Evolutionary conservation across 2,797 vertebrate genomes (phyloP), one percentile per base, ranked within the genome.

Genomic region (Rhinogobio ventralis): DNA sequence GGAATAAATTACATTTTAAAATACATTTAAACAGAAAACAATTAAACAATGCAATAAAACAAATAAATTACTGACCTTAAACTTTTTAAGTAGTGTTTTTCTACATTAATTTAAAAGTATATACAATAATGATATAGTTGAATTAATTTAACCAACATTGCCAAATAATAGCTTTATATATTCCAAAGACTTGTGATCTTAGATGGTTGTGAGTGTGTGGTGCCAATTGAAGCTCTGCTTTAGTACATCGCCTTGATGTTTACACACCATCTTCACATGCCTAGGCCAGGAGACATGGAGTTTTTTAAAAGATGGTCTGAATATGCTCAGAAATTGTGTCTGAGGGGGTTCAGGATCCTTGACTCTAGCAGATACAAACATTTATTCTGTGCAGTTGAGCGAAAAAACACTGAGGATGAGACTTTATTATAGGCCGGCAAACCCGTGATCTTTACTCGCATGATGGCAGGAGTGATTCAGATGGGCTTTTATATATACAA

Each of bases 391-490:
- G 45, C 42, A 81, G 72, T 75, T 53, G 67, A 49, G 23, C 20
- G 46, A 67, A 42, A n/a, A 67, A 62, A 77, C 23, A 64, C 42
- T 19, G 36, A 75, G 66, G 73, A 85, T 85, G 55, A 64, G 68
- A 72, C 67, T 79, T 84, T 84, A 62, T 45, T 39, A 76, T 75
- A 20, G 51, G 42, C 55, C 62, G 36, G 82, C 45, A 46, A 33
- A 51, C 79, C 33, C 25, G 46, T 69, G 77, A 78, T 79, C 46
- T 82, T 33, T 46, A 28, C 20, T 85, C 85, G 71, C 83, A 71
- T 85, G 85, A 83, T 82, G 42, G 53, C 42, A 28, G 46, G 19
- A 9, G 30, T 46, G 39, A 62, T 77, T 79, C 17, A 81, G 45
- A 51, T 14, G 28, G 74, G 83, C 39, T 62, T 67, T 55, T 75